Evolutionary conservation across 2,113 vertebrate genomes (phyloP).

Genomic region (Pavo muticus): DNA sequence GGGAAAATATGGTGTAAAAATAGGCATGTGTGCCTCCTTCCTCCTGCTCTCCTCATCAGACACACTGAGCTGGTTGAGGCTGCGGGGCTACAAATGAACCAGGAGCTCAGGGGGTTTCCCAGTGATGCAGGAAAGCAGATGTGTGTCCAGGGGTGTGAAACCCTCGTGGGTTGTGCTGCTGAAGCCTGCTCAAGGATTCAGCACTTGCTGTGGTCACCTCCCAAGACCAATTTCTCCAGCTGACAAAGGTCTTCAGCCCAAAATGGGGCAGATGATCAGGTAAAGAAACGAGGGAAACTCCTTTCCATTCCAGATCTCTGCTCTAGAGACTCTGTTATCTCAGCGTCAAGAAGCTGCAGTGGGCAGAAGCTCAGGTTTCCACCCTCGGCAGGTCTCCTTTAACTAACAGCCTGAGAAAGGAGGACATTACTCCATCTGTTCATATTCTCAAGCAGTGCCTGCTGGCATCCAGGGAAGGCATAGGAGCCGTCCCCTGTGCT

Average conservation of each 20-base stretch:
- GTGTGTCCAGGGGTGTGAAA: background rate
- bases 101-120: background rate
- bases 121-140: background rate
- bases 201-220: background rate
- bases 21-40: background rate
- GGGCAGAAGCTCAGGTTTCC: background rate
- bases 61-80: background rate
- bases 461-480: fast-evolving
- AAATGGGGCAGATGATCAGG: background rate
- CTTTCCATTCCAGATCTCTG: background rate
- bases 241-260: background rate
- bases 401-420: background rate
- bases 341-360: background rate
- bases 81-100: background rate
- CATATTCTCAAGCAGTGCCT: fast-evolving
- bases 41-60: background rate
- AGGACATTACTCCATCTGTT: background rate
- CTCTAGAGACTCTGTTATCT: background rate
- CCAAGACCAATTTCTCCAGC: background rate
- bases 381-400: background rate
- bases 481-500: background rate
- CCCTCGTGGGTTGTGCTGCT: background rate
- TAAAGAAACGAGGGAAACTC: background rate
- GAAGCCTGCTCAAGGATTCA: background rate
- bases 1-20: background rate